These are phyloP conservation scores for Oscheius myriophilus DNA, from an alignment of 2,888 invertebrate species.

Conservation along the genomic window DNA sequence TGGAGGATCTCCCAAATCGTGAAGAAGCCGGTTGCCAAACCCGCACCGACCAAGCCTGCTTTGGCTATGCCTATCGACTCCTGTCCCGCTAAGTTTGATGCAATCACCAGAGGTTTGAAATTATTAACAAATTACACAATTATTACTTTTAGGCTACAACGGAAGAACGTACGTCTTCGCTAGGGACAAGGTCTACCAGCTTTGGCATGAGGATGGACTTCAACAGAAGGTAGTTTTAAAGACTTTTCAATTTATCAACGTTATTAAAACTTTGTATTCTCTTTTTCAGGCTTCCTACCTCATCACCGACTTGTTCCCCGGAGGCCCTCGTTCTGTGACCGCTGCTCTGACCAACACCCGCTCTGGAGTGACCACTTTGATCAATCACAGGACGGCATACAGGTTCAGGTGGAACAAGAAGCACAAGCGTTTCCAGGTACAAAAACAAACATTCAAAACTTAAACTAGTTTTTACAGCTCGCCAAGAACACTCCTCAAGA, in stretches of 20 bases:
- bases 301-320: constrained; percentile 60
- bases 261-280: background rate
- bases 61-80: constrained; percentile 47
- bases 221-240: constrained; percentile 56
- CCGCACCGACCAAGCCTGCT: constrained; percentile 33
- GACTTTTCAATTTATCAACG: background rate
- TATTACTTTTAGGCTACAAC: constrained; percentile 46
- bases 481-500: constrained; percentile 62
- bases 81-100: constrained; percentile 62
- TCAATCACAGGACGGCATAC: constrained; percentile 57
- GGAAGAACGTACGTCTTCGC: constrained; percentile 64
- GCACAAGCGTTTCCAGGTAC: constrained; percentile 59
- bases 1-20: constrained; percentile 42
- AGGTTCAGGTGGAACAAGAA: constrained; percentile 64
- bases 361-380: constrained; percentile 60
- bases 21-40: constrained; percentile 9
- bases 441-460: background rate
- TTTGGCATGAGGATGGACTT: constrained; percentile 61
- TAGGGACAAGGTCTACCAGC: constrained; percentile 61
- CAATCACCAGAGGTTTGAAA: constrained; percentile 51
- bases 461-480: constrained; percentile 33
- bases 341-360: constrained; percentile 65
- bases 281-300: constrained; percentile 44
- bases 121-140: background rate
- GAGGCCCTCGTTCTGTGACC: constrained; percentile 61